Evolutionary conservation across 2,797 vertebrate species (phyloP), one percentile per base, ranked within the genome.

Genomic region (Delichon dasypus): DNA sequence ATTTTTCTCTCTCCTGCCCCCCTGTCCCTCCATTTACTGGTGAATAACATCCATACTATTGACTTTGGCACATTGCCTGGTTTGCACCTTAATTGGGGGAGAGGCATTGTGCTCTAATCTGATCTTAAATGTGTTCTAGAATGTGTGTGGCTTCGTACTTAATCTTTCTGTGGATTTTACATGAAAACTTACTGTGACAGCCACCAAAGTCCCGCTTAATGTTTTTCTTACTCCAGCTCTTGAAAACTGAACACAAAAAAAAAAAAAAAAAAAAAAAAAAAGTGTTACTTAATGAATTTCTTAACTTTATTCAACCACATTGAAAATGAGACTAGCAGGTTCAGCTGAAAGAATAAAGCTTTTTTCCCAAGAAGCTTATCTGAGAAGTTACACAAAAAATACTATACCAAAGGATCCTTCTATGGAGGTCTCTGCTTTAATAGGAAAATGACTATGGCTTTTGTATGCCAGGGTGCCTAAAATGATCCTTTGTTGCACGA

Each of bases 31-130:
- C 32, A 18, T 58, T 58, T 44, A 36, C 17, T 44, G 36, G 16
- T 36, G 51, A 66, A 58, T 75, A 36, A 32, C 13, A 51, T 38
- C 36, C 2, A 1, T 58, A 25, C 12, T 18, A 11, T 22, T 67
- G 53, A 32, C 32, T 44, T 44, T 23, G 45, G 62, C 38, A 75
- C 29, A 16, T 36, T 32, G 61, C 22, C 32, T 60, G 1, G 0
- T 58, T 75, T 1, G 0, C 53, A 38, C 32, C 38, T 51, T 67
- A 19, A 29, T 0, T 27, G 18, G 7, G 21, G 14, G 26, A 66
- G 32, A 51, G 22, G 26, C 26, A 36, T 32, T 0, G 1, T 1
- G 4, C 22, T 74, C 27, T 67, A 26, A 51, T 36, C 27, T 20
- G 19, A 44, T 51, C 38, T 75, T 32, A 44, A 44, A 44, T 27